Base-by-base conservation (phyloP, 2,888 invertebrate genomes). In the Dysmachus trigonus region DNA sequence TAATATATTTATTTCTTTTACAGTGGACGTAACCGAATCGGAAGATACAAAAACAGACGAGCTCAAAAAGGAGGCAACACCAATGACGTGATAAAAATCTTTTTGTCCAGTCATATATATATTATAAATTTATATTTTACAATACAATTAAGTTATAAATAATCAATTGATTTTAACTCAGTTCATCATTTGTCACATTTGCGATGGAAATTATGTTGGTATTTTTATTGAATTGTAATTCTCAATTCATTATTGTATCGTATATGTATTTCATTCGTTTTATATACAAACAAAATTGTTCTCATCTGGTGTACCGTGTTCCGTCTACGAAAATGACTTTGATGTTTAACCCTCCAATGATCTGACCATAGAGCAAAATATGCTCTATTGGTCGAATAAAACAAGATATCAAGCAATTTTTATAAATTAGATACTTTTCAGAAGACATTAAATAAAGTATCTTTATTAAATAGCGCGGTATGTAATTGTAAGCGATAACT, bases 41-140 rank as follows among this genome's bases (percentile, higher is more conserved):
- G 94, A 94, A 88, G 93, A 93, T 88, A 92, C 89, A 90, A 93
- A 93, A 89, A 93, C 93, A 89, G 95, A 95, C 88, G 95, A 95
- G 90, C 92, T 93, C 89, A 95, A 95, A 92, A 95, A 95, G 91
- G 95, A 95, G 72, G 91, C 94, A 84, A 92, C 94, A 83, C 93
- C 94, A 88, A 95, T 95, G 92, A 95, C 95, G 92, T 95, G 95
- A 95, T 89, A 88, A 87, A 74, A 27, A n/a, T n/a, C 35, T 74
- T 35, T 35, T 2, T 30, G 27, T 27, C 62, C 8, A 62, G 62
- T 62, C 62, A 27, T 22, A 27, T 62, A 27, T 22, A 27, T 62
- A 22, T 27, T 62, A 18, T 27, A 47, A 47, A 47, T 10, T 27
- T 62, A 62, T 62, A 7, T 62, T 62, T 62, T 62, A 62, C 0